Evolutionary conservation across 37 sponge, comb jelly and placozoan genomes (phyloP), one percentile per base, ranked within the genome.

Genomic region (Crambe crambe): DNA sequence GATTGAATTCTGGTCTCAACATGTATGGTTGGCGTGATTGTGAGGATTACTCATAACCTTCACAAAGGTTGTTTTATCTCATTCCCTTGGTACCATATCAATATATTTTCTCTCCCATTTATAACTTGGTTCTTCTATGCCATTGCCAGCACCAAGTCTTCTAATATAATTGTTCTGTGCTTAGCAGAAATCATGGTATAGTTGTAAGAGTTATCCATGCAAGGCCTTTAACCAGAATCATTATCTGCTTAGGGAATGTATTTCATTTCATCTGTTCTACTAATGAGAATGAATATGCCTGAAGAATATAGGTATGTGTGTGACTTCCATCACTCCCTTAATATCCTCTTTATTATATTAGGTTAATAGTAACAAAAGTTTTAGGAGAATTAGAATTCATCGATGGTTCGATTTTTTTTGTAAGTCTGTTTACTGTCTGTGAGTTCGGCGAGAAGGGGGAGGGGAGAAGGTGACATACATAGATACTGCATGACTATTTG

Each of bases 231-330:
- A 1, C 36, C 67, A 36, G 36, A 35, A 39, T 30, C 3, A 26
- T 68, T 2, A 58, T 39, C 67, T 4, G 1, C 71, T 6, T 27
- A 91, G 92, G 99, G 99, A 31, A 96, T 98, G 99, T 98, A 98
- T 69, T 98, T 96, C 76, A 94, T 98, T 34, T 98, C 99, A 2
- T 96, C 97, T n/a, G 97, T 98, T 12, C 75, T 98, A 34, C 87
- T 98, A 9, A 98, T 98, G 99, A 81, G 99, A 59, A 98, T 98
- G 99, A 98, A 96, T 75, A 83, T 98, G 66, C 98, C 98, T 66
- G n/a, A n/a, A n/a, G n/a, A n/a, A n/a, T n/a, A n/a, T n/a, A n/a
- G n/a, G n/a, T n/a, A n/a, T n/a, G n/a, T n/a, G n/a, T n/a, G n/a
- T n/a, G n/a, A n/a, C n/a, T n/a, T n/a, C n/a, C n/a, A n/a, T n/a